Evolutionary conservation across 2,888 invertebrate species (phyloP).

Genomic region (Brenthis ino): DNA sequence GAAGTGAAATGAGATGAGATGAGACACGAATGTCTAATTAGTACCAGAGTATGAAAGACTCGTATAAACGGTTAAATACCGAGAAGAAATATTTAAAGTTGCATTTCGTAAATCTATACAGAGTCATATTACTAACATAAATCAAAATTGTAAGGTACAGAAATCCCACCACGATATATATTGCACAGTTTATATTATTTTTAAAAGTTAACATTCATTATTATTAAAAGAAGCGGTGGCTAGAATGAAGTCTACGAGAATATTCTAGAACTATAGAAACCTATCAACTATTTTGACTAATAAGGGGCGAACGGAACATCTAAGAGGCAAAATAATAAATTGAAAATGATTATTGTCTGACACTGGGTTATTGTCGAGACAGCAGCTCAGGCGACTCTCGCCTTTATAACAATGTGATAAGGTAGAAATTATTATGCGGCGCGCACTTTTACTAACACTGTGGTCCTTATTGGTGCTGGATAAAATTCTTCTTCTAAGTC

Average conservation of each 20-base stretch:
- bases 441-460: constrained; percentile 21
- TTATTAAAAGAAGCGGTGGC: constrained; percentile 15
- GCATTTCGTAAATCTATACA: constrained; percentile 4
- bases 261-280: constrained; percentile 38
- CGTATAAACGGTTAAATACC: background rate
- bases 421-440: constrained; percentile 36
- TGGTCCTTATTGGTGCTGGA: constrained; percentile 9
- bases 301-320: constrained; percentile 52
- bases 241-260: constrained; percentile 33
- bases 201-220: constrained; percentile 3
- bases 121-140: background rate
- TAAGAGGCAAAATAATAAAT: constrained; percentile 74
- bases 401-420: constrained; percentile 46
- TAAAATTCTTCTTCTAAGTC: no score
- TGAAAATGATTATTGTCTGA: constrained; percentile 80
- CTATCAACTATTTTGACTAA: constrained; percentile 42
- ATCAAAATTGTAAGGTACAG: constrained; percentile 14
- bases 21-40: background rate
- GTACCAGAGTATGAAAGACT: background rate
- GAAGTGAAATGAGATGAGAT: constrained; percentile 8
- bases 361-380: constrained; percentile 83
- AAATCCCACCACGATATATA: background rate
- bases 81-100: constrained; percentile 6
- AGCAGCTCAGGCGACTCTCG: constrained; percentile 71
- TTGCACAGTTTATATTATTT: constrained; percentile 4